Base-by-base conservation (phyloP, 2,797 vertebrate genomes). In the Botia almorhae region DNA sequence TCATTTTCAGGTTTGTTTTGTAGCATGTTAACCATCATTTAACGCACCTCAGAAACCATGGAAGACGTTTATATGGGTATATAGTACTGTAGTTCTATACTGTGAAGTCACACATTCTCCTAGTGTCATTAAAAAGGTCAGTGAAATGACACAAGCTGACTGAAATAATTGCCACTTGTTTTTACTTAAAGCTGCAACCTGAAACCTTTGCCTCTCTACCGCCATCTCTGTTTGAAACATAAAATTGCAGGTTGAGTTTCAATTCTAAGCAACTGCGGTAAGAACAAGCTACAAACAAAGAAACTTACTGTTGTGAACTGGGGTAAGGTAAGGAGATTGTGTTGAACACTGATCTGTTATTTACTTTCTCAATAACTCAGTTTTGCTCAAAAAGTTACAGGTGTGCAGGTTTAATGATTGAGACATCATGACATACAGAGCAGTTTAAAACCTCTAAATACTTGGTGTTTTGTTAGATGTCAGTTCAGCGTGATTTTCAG, bases 1-100 rank as follows among this genome's bases (percentile, higher is more conserved):
- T 99, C 70, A 96, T 99, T 82, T 94, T 94, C 90, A 94, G 93
- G 93, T 94, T 91, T 26, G 2, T 36, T 5, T 11, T 12, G 2
- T 56, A 16, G 14, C 46, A 17, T 14, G 17, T 36, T 61, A 26
- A 23, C 4, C 2, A 43, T 33, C 14, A 16, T 5, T 16, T 14
- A 51, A 17, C 3, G 33, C 33, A 33, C 33, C 33, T 33, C 23
- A 26, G 23, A 26, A 26, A 26, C 23, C 23, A 26, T 26, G 23
- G n/a, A n/a, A n/a, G 39, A 26, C 11, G 43, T 73, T 74, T 29
- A 48, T 2, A 8, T 33, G 72, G n/a, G n/a, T 46, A 11, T 26
- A 26, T 26, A 26, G 23, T 2, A 46, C 43, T 67, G 16, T 2
- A 63, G 16, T 50, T 74, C 53, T 13, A 2, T 43, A 10, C 21